A percentile compares a stretch with the other conserved stretches of the same genome.
Evolutionary conservation across 2,113 vertebrate genomes (phyloP).

Genomic region (Clinocottus analis): DNA sequence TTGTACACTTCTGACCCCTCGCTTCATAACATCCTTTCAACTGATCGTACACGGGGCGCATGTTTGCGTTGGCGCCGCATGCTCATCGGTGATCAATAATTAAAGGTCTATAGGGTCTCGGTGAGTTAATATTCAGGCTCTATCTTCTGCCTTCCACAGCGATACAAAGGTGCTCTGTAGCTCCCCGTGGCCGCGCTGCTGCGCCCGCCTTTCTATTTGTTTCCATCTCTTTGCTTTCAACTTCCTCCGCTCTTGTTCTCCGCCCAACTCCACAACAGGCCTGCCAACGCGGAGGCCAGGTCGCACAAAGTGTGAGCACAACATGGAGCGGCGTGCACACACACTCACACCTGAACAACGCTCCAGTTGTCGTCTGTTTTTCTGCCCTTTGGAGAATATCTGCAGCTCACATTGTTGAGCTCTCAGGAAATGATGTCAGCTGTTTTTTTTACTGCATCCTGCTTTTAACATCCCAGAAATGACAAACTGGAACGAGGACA

Average conservation of each 20-base stretch:
- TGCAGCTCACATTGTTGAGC: slow-evolving; percentile 37
- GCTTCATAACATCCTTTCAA: slow-evolving; percentile 21
- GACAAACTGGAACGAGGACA: background rate
- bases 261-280: slow-evolving; percentile 11
- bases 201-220: slow-evolving; percentile 19
- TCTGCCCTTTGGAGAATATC: slow-evolving; percentile 27
- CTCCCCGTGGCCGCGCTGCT: background rate
- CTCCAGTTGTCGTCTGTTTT: background rate
- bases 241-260: slow-evolving; percentile 33
- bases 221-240: slow-evolving; percentile 17
- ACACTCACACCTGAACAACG: background rate
- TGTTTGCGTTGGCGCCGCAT: slow-evolving; percentile 47
- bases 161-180: slow-evolving; percentile 30
- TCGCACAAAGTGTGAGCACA: slow-evolving; percentile 4
- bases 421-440: slow-evolving; percentile 22
- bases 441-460: slow-evolving; percentile 17
- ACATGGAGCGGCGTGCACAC: background rate
- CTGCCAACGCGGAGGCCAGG: slow-evolving; percentile 19
- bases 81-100: slow-evolving; percentile 72
- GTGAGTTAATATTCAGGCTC: slow-evolving; percentile 70
- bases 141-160: slow-evolving; percentile 51
- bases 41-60: slow-evolving; percentile 43
- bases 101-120: slow-evolving; percentile 64
- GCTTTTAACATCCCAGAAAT: slow-evolving; percentile 14
- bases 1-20: background rate